Evolutionary conservation across 2,888 invertebrate species (phyloP).

Genomic region (Masnerella sp.): DNA sequence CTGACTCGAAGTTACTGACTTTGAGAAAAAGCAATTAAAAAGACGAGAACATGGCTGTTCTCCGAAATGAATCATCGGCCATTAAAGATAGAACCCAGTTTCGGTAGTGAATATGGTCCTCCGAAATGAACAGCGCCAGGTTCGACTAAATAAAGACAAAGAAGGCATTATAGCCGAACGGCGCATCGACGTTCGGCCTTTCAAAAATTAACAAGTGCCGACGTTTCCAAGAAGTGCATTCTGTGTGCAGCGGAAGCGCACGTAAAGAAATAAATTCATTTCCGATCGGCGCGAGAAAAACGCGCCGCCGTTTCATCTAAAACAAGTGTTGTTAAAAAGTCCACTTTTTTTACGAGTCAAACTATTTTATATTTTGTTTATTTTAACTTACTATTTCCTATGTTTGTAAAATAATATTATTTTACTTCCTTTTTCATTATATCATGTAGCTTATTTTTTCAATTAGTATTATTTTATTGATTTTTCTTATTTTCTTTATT

Average conservation of each 20-base stretch:
- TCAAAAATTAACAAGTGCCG: conserved; percentile 42
- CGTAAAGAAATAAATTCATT: conserved; percentile 22
- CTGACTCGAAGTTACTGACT: too few species aligned
- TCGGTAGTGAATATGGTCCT: conserved; percentile 7
- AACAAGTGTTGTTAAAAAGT: too few species aligned
- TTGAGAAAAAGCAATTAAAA: background rate
- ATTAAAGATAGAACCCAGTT: conserved; percentile 14
- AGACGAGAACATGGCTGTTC: background rate
- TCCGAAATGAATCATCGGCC: conserved; percentile 3
- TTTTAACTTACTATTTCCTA: too few species aligned
- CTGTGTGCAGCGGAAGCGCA: conserved; percentile 13
- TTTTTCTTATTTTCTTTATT: too few species aligned
- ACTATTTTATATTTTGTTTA: too few species aligned
- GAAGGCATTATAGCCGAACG: conserved; percentile 26
- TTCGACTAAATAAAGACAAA: conserved; percentile 32
- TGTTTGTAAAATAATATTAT: too few species aligned
- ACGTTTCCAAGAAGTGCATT: conserved; percentile 20
- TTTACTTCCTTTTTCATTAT: too few species aligned
- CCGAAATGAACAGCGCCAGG: background rate
- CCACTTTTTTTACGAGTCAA: too few species aligned
- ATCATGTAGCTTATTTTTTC: too few species aligned
- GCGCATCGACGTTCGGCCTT: conserved; percentile 33
- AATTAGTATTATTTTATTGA: too few species aligned
- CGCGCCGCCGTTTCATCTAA: too few species aligned
- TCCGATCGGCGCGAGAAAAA: conserved; percentile 6